Evolutionary conservation across 1,140 invertebrate species (phyloP).

Genomic region (Acyrthosiphon pisum): DNA sequence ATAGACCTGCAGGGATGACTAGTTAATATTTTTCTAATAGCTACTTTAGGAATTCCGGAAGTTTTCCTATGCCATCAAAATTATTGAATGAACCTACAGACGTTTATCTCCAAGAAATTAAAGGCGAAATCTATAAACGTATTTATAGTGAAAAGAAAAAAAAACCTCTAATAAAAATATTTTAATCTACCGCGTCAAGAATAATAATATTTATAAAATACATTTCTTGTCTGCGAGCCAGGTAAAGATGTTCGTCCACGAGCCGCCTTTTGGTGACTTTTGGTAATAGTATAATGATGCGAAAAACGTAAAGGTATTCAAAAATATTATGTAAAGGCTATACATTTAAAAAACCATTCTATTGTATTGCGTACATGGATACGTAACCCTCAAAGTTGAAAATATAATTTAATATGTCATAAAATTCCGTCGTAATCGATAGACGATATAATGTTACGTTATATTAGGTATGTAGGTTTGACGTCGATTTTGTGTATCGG

Average conservation of each 20-base stretch:
- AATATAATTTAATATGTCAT: neutral
- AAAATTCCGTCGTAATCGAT: neutral
- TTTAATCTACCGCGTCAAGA: neutral
- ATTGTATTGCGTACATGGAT: too few relatives aligned
- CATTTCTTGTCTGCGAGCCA: rapidly evolving
- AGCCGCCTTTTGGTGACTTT: neutral
- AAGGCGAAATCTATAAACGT: neutral
- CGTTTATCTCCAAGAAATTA: neutral
- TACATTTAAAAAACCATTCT: neutral
- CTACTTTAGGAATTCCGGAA: too few relatives aligned
- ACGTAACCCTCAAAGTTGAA: neutral
- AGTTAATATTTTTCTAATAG: too few relatives aligned
- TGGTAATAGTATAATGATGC: neutral
- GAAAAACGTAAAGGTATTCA: neutral
- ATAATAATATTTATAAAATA: neutral
- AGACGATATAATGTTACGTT: neutral
- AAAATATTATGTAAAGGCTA: neutral
- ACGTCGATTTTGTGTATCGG: neutral
- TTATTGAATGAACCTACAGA: too few relatives aligned
- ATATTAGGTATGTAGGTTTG: neutral
- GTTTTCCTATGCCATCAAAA: too few relatives aligned
- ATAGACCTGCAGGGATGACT: too few relatives aligned
- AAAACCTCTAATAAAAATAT: neutral
- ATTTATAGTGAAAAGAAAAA: neutral
- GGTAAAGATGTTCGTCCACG: too few relatives aligned